Evolutionary conservation across 1,140 invertebrate genomes (phyloP), one percentile per base, ranked within the genome.

Genomic region (Octopus bimaculoides): DNA sequence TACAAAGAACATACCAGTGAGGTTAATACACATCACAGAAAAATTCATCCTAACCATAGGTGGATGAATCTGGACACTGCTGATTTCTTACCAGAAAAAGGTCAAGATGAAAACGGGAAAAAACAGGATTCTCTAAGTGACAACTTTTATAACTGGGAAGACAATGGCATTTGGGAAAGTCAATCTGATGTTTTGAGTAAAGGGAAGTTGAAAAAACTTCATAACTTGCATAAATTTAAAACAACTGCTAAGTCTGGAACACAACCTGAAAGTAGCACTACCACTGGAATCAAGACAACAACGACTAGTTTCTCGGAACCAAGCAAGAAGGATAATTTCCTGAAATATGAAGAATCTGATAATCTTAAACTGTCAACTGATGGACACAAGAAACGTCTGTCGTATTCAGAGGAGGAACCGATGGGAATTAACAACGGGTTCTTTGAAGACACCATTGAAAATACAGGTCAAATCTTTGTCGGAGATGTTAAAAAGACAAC

Each of bases 121-220:
- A 71, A 71, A 71, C 66, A n/a, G 17, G 17, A 71, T 6, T n/a
- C 26, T 12, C 66, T 20, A 71, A 71, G 66, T 71, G 66, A 71
- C 66, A 71, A 20, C 26, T 71, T 71, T 20, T 71, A 71, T 20
- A 71, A 71, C 14, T 71, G 66, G 66, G 66, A 71, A 20, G 66
- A 71, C 66, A 71, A 71, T 20, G 26, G 66, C 26, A 71, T 71
- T 20, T 71, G 66, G 66, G 66, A 71, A 20, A 71, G 66, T 20
- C 17, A 71, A 5, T 9, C 66, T 14, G 66, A 71, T 20, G 26
- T 20, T 5, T 20, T n/a, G 5, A 20, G 5, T 14, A 71, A 71
- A 17, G 8, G 9, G 0, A 71, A 17, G 26, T 6, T 71, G 8
- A 71, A 71, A 71, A 71, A 71, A 14, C 26, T 20, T n/a, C 17